These are phyloP conservation scores for Aphidius gifuensis DNA, from an alignment of 1,140 invertebrate species.

Conservation along the genomic window DNA sequence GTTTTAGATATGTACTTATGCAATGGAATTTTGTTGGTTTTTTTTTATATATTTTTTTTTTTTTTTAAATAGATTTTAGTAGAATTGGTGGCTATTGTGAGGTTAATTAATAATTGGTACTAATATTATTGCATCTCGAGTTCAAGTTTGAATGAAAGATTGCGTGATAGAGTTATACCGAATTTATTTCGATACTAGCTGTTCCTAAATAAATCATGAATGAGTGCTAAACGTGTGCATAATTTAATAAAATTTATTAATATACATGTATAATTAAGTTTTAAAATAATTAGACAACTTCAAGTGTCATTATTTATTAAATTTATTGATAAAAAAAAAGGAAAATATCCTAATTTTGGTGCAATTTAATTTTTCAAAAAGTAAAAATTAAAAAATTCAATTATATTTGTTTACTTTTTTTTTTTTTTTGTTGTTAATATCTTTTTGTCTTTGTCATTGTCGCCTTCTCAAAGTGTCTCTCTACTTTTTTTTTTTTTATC, in stretches of 20 bases:
- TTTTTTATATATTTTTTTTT: too few relatives aligned
- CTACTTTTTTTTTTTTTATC: constrained; percentile 4
- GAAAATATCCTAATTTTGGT: too few relatives aligned
- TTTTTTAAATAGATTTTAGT: too few relatives aligned
- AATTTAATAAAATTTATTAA: constrained; percentile 43
- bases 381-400: neutral
- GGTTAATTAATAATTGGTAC: constrained; percentile 7
- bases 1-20: too few relatives aligned
- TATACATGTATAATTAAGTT: constrained; percentile 21
- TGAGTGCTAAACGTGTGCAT: constrained; percentile 50
- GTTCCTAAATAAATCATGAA: constrained; percentile 56
- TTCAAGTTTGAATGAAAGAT: constrained; percentile 34
- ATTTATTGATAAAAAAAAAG: neutral
- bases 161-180: constrained; percentile 54
- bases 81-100: neutral
- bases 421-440: constrained; percentile 7
- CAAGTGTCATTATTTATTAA: neutral
- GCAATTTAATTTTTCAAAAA: too few relatives aligned
- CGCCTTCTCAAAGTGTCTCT: constrained; percentile 10
- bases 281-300: constrained; percentile 10
- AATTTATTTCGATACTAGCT: constrained; percentile 53
- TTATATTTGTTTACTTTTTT: neutral
- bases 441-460: constrained; percentile 12
- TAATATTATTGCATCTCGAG: constrained; percentile 12
- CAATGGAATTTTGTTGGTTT: too few relatives aligned